These are phyloP conservation scores for Lasiurus cinereus DNA, from an alignment of 2,113 vertebrate species.

Conservation along the genomic window DNA sequence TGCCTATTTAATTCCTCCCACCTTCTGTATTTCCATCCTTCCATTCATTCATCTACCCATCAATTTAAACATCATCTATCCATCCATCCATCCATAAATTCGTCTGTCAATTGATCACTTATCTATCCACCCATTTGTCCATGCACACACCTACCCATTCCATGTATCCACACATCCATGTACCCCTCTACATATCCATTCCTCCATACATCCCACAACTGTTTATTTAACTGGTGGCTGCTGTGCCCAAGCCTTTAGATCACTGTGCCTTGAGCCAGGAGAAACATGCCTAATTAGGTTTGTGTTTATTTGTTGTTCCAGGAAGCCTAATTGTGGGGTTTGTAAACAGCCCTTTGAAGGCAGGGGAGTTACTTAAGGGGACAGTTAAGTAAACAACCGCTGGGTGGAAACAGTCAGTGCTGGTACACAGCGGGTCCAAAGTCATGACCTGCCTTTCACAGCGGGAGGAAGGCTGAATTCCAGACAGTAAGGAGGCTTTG, in stretches of 20 bases:
- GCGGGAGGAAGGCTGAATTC: not conserved
- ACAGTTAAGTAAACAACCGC: slow-evolving; percentile 76
- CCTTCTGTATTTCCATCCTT: not conserved
- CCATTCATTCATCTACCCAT: no score
- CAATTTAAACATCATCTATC: not conserved
- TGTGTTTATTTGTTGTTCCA: slow-evolving; percentile 77
- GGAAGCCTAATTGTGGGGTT: slow-evolving; percentile 80
- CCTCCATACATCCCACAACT: not conserved
- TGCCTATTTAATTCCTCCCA: no score
- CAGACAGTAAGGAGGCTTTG: not conserved
- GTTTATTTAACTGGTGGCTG: not conserved
- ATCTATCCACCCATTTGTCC: not conserved
- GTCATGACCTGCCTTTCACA: not conserved
- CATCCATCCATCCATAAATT: not conserved
- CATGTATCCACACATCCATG: not conserved
- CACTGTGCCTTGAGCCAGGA: slow-evolving; percentile 42
- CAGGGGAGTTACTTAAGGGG: slow-evolving; percentile 67
- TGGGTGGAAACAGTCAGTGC: not conserved
- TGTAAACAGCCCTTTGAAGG: slow-evolving; percentile 80
- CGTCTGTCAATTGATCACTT: no score
- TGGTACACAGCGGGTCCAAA: not conserved
- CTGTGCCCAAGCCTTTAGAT: not conserved
- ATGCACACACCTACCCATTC: not conserved
- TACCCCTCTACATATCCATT: not conserved
- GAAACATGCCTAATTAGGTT: slow-evolving; percentile 66